Percentiles rank a stretch among this genome's conserved stretches.
These are phyloP conservation scores for Ophiodon elongatus DNA, from an alignment of 2,113 vertebrate species.

Conservation along the genomic window DNA sequence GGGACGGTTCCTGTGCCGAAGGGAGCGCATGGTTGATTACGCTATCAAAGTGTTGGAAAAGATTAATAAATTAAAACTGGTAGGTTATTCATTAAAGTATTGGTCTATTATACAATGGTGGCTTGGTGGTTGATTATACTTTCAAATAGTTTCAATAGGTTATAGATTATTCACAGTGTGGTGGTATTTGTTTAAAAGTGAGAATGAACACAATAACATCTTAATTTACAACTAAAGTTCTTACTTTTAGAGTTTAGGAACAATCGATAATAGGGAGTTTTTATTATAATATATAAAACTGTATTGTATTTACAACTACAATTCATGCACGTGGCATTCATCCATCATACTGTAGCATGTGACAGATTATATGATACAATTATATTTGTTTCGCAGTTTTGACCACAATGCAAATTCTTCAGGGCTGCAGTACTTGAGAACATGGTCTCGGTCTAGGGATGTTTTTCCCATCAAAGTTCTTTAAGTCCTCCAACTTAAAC, in stretches of 20 bases:
- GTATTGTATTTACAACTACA: too few relatives aligned
- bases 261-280: neutral
- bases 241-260: neutral
- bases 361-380: too few relatives aligned
- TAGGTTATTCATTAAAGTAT: slow-evolving; percentile 4
- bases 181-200: neutral
- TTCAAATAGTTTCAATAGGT: slow-evolving; percentile 10
- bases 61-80: slow-evolving; percentile 27
- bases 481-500: too few relatives aligned
- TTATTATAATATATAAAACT: neutral
- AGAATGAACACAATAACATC: neutral
- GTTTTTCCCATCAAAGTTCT: too few relatives aligned
- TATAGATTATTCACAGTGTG: slow-evolving; percentile 14
- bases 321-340: too few relatives aligned
- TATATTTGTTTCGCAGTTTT: too few relatives aligned
- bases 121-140: slow-evolving; percentile 8
- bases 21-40: slow-evolving; percentile 18
- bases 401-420: too few relatives aligned
- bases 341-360: too few relatives aligned
- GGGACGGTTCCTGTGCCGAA: neutral
- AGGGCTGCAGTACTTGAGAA: too few relatives aligned
- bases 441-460: too few relatives aligned
- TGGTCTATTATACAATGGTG: neutral
- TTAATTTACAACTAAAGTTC: neutral
- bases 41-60: slow-evolving; percentile 27